Conservation (phyloP, 2,113 vertebrate genomes). For the Dascyllus trimaculatus region DNA sequence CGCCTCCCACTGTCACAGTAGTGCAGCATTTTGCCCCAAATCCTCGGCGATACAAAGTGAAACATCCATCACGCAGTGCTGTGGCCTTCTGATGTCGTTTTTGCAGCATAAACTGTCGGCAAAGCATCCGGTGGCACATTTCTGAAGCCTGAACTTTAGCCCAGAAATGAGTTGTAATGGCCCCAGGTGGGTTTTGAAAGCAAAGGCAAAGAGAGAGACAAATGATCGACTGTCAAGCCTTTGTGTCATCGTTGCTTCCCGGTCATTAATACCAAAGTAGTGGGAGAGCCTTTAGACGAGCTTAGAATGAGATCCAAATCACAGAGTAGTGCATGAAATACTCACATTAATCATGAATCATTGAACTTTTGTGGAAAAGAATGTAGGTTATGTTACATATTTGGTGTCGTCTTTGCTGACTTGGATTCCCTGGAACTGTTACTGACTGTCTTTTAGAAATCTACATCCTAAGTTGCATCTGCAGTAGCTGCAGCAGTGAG, state of each 20-base stretch:
- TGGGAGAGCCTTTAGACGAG: too few species aligned
- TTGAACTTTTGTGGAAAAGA: background rate
- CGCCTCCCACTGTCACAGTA: conserved; percentile 39
- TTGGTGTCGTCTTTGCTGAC: background rate
- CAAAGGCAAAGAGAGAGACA: too few species aligned
- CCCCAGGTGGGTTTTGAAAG: too few species aligned
- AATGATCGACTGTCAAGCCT: too few species aligned
- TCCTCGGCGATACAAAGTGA: conserved; percentile 5
- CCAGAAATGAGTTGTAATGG: too few species aligned
- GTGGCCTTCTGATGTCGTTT: conserved; percentile 16
- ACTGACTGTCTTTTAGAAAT: background rate
- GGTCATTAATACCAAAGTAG: too few species aligned
- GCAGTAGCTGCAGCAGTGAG: too few species aligned
- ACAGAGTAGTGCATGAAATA: conserved; percentile 7
- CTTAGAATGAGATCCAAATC: conserved; percentile 8
- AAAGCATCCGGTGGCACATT: background rate
- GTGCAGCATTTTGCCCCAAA: conserved; percentile 42
- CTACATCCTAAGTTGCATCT: background rate
- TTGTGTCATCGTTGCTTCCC: too few species aligned
- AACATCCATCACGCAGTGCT: conserved; percentile 29
- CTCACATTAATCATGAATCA: conserved; percentile 2
- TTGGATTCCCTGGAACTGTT: background rate
- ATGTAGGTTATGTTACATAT: background rate
- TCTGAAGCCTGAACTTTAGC: background rate
- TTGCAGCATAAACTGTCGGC: conserved; percentile 5